Evolutionary conservation across 2,888 invertebrate genomes (phyloP).

Genomic region (Ormyrus thymus): DNA sequence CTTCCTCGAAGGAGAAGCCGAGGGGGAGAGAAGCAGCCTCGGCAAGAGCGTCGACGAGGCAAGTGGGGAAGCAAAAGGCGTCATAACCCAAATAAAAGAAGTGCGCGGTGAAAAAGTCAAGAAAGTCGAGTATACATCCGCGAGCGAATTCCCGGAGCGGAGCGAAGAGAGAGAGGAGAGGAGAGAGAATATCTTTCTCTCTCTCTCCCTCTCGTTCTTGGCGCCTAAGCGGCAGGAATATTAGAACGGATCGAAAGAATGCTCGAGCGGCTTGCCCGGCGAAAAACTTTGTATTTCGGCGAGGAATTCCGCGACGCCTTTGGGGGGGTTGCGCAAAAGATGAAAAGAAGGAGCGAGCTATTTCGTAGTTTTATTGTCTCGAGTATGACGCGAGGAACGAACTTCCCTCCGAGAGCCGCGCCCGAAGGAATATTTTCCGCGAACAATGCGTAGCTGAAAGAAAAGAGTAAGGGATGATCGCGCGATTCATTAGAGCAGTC

Average conservation of each 20-base stretch:
- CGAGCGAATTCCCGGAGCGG: constrained; percentile 21
- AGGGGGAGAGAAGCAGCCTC: not conserved
- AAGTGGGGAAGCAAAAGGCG: not conserved
- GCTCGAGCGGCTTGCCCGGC: constrained; percentile 5
- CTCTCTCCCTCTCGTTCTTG: no score
- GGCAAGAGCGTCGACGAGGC: not conserved
- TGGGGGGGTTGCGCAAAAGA: not conserved
- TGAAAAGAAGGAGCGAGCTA: not conserved
- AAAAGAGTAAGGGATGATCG: no score
- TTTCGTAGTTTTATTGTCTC: not conserved
- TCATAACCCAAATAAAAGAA: constrained; percentile 47
- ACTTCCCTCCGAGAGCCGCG: not conserved
- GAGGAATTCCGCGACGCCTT: constrained; percentile 14
- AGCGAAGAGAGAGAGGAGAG: not conserved
- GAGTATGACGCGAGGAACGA: not conserved
- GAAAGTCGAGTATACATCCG: constrained; percentile 16
- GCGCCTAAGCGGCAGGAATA: not conserved
- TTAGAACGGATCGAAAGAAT: constrained; percentile 34
- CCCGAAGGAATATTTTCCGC: not conserved
- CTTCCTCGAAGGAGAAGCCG: not conserved
- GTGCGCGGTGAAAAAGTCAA: not conserved
- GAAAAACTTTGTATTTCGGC: not conserved
- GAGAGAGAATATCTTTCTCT: no score
- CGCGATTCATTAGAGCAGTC: no score
- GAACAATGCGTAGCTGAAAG: not conserved